These are phyloP conservation scores for Saccostrea glomerata DNA, from an alignment of 1,140 invertebrate species.

Conservation along the genomic window DNA sequence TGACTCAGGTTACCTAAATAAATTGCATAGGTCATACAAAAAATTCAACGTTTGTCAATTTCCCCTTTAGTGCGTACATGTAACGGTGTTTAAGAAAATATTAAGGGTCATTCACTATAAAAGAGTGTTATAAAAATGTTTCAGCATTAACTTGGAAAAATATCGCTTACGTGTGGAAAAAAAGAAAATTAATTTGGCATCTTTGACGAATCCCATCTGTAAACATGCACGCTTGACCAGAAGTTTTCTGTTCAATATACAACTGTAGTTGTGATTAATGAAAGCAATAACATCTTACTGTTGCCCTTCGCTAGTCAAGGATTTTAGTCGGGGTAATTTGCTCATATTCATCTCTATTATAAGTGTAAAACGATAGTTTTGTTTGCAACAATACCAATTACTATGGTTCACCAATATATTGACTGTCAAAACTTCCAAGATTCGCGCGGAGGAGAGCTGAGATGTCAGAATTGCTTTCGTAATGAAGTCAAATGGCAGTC, in stretches of 20 bases:
- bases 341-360: constrained; percentile 28
- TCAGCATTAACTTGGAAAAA: no score
- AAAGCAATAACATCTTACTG: neutral
- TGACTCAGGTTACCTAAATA: no score
- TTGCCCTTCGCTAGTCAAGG: neutral
- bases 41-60: no score
- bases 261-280: neutral
- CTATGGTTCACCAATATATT: neutral
- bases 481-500: constrained; percentile 15
- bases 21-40: no score
- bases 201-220: neutral
- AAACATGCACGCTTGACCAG: neutral
- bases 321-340: constrained; percentile 10
- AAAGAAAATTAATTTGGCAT: neutral
- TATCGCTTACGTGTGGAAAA: no score
- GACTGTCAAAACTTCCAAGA: neutral
- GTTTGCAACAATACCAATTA: constrained; percentile 13
- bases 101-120: no score
- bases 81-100: no score
- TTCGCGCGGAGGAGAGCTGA: neutral
- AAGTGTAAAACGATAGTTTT: constrained; percentile 26
- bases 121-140: no score
- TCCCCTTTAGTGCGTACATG: no score
- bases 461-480: neutral
- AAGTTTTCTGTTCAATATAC: neutral